Conservation (phyloP, 2,888 invertebrate species). For the Petrolisthes manimaculis region DNA sequence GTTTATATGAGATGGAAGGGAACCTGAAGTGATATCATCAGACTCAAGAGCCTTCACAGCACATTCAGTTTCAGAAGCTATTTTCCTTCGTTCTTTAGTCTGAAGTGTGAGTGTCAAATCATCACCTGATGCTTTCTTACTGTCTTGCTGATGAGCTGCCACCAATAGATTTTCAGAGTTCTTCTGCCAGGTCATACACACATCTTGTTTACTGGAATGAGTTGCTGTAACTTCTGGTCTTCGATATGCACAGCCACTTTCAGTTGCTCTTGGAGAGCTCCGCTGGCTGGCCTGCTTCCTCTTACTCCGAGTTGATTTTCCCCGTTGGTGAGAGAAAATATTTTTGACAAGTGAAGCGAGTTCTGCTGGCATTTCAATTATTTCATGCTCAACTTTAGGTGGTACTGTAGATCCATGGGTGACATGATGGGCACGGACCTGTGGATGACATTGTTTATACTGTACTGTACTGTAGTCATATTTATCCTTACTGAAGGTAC, state of each 20-base stretch:
- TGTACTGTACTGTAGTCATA: background rate
- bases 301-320: background rate
- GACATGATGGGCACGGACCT: constrained; percentile 50
- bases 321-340: constrained; percentile 4
- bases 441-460: background rate
- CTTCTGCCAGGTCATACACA: constrained; percentile 13
- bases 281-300: background rate
- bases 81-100: background rate
- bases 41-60: constrained; percentile 38
- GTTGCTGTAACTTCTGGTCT: background rate
- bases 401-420: constrained; percentile 21
- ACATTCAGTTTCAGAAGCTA: constrained; percentile 18
- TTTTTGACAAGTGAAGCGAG: constrained; percentile 8
- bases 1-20: constrained; percentile 24
- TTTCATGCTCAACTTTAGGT: constrained; percentile 34
- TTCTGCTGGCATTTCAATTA: constrained; percentile 16
- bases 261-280: background rate
- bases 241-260: background rate
- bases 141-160: background rate
- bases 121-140: background rate
- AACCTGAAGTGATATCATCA: constrained; percentile 8
- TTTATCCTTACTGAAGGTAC: too few relatives aligned
- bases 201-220: background rate
- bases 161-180: constrained; percentile 14
- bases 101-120: background rate